Percentiles rank a stretch among this genome's conserved stretches.
These are phyloP conservation scores for Caenorhabditis tropicalis DNA, from an alignment of 1,140 invertebrate species.

Conservation along the genomic window DNA sequence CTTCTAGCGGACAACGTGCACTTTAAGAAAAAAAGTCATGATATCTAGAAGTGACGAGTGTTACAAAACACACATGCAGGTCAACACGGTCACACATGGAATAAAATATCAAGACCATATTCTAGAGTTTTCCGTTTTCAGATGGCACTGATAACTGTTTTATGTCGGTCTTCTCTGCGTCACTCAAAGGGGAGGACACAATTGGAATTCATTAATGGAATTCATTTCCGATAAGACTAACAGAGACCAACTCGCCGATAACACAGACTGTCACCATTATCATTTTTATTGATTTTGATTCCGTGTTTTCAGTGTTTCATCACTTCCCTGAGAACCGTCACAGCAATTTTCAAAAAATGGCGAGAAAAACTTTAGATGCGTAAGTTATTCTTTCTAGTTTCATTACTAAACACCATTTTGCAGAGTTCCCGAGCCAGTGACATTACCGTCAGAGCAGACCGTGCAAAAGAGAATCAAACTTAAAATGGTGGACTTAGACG, in stretches of 20 bases:
- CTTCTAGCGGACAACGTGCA: background rate
- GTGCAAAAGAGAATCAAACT: slow-evolving; percentile 31
- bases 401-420: background rate
- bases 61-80: slow-evolving; percentile 9
- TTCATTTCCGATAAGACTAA: background rate
- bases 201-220: slow-evolving; percentile 29
- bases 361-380: background rate
- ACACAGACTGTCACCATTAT: background rate
- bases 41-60: slow-evolving; percentile 34
- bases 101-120: background rate
- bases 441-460: background rate
- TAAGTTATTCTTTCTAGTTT: background rate
- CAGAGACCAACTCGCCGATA: background rate
- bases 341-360: background rate
- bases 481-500: slow-evolving; percentile 45
- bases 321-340: background rate
- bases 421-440: slow-evolving; percentile 13
- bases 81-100: background rate
- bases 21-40: background rate
- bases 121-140: background rate
- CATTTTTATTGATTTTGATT: background rate
- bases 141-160: background rate
- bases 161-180: background rate
- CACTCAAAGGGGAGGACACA: background rate
- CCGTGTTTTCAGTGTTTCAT: slow-evolving; percentile 16